These are phyloP conservation scores for Pegoplata infirma DNA, from an alignment of 2,888 invertebrate genomes.

Conservation along the genomic window DNA sequence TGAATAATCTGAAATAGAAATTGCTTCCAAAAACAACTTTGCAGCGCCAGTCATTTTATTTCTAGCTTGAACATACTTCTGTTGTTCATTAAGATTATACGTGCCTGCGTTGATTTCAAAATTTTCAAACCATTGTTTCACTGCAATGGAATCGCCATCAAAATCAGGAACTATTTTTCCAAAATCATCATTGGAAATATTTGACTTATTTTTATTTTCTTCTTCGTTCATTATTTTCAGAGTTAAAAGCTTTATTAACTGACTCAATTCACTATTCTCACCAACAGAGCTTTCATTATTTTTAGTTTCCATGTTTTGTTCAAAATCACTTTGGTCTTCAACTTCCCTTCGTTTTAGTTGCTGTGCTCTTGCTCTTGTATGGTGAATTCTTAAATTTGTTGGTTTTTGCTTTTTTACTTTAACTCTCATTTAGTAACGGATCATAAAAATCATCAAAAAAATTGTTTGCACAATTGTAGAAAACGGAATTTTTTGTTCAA, in stretches of 20 bases:
- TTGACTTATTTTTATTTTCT: neutral
- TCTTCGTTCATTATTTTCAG: neutral
- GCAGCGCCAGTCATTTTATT: conserved; percentile 28
- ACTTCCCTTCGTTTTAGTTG: neutral
- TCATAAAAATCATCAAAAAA: too few relatives aligned
- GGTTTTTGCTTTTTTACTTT: neutral
- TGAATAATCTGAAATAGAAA: conserved; percentile 25
- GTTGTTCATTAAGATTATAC: conserved; percentile 43
- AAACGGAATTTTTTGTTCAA: too few relatives aligned
- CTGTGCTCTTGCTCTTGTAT: conserved; percentile 4
- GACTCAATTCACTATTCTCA: neutral
- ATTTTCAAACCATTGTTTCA: conserved; percentile 33
- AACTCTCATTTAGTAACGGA: neutral
- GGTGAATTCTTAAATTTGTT: neutral
- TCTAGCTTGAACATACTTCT: conserved; percentile 18
- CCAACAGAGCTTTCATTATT: neutral
- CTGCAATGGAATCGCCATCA: conserved; percentile 32
- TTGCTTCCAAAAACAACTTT: conserved; percentile 31
- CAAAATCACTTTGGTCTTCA: neutral
- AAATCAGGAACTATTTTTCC: conserved; percentile 46
- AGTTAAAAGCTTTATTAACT: conserved; percentile 18
- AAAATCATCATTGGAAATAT: conserved; percentile 38
- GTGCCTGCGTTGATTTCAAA: conserved; percentile 48
- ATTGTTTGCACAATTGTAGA: too few relatives aligned
- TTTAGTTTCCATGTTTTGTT: neutral